Evolutionary conservation across 2,113 vertebrate genomes (phyloP).

Genomic region (Benthochromis sp.): DNA sequence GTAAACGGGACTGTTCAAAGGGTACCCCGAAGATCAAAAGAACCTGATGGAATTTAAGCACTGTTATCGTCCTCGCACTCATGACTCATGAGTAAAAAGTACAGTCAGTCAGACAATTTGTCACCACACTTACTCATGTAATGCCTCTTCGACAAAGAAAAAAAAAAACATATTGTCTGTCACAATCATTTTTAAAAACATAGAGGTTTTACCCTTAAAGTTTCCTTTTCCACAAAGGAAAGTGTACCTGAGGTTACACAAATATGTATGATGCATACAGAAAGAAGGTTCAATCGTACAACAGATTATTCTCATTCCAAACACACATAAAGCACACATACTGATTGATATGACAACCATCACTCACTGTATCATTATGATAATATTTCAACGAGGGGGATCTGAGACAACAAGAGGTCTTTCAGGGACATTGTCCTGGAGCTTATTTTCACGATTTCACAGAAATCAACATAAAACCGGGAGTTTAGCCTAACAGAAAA

Average conservation of each 20-base stretch:
- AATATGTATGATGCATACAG: constrained; percentile 34
- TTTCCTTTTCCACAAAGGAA: constrained; percentile 37
- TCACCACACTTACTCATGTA: constrained; percentile 5
- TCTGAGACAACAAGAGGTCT: not conserved
- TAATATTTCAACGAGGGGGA: constrained; percentile 27
- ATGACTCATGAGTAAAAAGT: constrained; percentile 40
- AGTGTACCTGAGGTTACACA: not conserved
- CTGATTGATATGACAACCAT: constrained; percentile 31
- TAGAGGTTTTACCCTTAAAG: constrained; percentile 34
- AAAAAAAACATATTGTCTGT: not conserved
- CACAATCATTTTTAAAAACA: not conserved
- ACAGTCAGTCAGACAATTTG: constrained; percentile 29
- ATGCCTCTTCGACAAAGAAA: not conserved
- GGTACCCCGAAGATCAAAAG: not conserved
- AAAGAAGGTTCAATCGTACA: not conserved
- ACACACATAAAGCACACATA: constrained; percentile 9
- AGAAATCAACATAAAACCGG: constrained; percentile 67
- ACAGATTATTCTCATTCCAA: not conserved
- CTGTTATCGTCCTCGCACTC: constrained; percentile 5
- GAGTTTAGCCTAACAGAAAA: constrained; percentile 6
- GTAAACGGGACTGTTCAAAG: not conserved
- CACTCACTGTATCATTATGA: constrained; percentile 64
- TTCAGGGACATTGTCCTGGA: constrained; percentile 27
- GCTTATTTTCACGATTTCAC: constrained; percentile 62
- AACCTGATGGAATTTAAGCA: not conserved